Base-by-base conservation (phyloP, 64 coral and sea anemone species). In the Trachythela sp. region DNA sequence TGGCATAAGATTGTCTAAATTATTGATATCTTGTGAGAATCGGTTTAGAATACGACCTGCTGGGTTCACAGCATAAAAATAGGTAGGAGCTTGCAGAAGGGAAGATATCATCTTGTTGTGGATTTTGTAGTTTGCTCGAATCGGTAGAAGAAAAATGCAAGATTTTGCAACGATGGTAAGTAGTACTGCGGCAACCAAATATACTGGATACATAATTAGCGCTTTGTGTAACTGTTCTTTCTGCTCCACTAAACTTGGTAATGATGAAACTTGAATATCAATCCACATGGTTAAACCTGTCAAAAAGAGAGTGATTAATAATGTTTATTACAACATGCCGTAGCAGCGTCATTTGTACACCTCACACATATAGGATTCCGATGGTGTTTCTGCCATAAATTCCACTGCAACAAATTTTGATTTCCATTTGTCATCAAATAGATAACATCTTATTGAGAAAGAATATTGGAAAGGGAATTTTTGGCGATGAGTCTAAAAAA, bases 21-120 rank as follows among this genome's bases (percentile, higher is more conserved):
- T 68, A 20, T 89, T 75, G 40, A 58, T 94, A 58, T 94, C 92
- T 72, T 94, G 90, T 22, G 89, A 90, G 83, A 94, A 94, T 70
- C 92, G 48, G 48, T 90, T 94, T 9, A 94, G 83, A 30, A 94
- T 94, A 86, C 92, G 77, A 10, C 92, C 92, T 22, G 87, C 45
- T 67, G 92, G 92, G 54, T 94, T 94, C 41, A 50, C 87, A 60
- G 86, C 88, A 8, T 87, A 86, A 36, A 94, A 94, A 38, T 90
- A 64, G 27, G 86, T 36, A 6, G 92, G 92, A 0, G 85, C 88
- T 90, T 84, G 86, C 9, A 94, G 84, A 29, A 94, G 83, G 6
- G 48, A 75, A 40, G 39, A 54, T 32, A 48, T 42, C 92, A 94
- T 94, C 33, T 84, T 39, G 68, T 90, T 70, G 85, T 94, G 92